These are phyloP conservation scores for Anhinga rufa DNA, from an alignment of 2,113 vertebrate species.

Conservation along the genomic window DNA sequence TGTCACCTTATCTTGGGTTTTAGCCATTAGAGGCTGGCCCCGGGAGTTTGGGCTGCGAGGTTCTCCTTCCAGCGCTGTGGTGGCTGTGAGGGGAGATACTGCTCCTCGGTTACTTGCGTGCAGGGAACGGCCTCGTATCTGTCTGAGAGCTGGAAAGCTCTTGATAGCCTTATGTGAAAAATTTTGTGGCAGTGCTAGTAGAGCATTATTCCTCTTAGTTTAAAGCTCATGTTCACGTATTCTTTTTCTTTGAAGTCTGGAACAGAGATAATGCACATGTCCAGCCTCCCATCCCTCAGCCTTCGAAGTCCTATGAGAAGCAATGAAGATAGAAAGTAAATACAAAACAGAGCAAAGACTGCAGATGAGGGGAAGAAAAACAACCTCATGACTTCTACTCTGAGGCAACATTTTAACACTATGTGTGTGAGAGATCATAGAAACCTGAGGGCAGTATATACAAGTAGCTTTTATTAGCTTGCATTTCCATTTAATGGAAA, in stretches of 20 bases:
- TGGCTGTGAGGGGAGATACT: neutral
- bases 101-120: neutral
- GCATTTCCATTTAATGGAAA: neutral
- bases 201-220: neutral
- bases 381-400: neutral
- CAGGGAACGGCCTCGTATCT: neutral
- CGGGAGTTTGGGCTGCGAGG: fast-evolving
- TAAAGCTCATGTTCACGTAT: neutral
- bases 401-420: neutral
- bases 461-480: neutral
- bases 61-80: neutral
- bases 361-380: neutral
- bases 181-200: neutral
- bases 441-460: neutral
- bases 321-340: neutral
- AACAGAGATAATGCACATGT: neutral
- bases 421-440: neutral
- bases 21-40: neutral
- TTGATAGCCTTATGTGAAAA: neutral
- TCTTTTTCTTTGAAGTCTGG: neutral
- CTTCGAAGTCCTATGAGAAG: neutral
- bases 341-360: neutral
- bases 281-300: neutral
- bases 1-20: neutral
- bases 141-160: neutral